phyloP scores from a whole-genome alignment of 2,113 vertebrate species.

The Ovis aries region ARS-UI_Ramb_v3.0 NC_056066.1:53599001-53599500 shows the following conservation, averaged over 20 bases:
- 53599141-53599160: constrained; percentile 60
- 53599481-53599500: constrained; percentile 99
- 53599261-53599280: background rate
- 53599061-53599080: constrained; percentile 30
- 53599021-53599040: too few species aligned
- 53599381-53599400: constrained; percentile 69
- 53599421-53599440: constrained; percentile 77
- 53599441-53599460: constrained; percentile 78
- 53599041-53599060: background rate
- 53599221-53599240: background rate
- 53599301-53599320: background rate
- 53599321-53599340: background rate
- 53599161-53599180: constrained; percentile 49
- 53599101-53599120: constrained; percentile 48
- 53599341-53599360: background rate
- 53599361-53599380: background rate
- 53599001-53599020: background rate
- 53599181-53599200: constrained; percentile 38
- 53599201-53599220: background rate
- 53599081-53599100: constrained; percentile 68
- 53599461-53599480: constrained; percentile 71
- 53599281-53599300: background rate
- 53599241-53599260: background rate
- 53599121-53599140: constrained; percentile 52
- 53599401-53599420: constrained; percentile 73